Base-by-base conservation (phyloP, 1,140 invertebrate species). In the Heliconius congener region DNA sequence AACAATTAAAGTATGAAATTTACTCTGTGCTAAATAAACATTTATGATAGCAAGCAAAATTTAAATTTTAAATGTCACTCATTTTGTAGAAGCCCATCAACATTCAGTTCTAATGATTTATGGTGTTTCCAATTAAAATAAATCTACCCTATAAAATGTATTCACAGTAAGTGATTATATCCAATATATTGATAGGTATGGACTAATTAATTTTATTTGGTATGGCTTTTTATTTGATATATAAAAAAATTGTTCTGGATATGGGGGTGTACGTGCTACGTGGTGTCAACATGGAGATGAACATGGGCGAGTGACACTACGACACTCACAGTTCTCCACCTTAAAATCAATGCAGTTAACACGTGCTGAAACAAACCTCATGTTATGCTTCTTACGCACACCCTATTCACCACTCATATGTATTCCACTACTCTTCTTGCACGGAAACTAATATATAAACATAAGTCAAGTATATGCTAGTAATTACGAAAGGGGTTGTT, bases 271-370 rank as follows among this genome's bases (percentile, higher is more conserved):
- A 88, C 86, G 91, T 91, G 90, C 90, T 52, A 52, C 50, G 50
- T 52, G 83, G 83, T 88, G 85, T 90, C 87, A 90, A 90, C 88
- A 93, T 92, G 88, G 86, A 90, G 86, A 93, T 93, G 91, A 90
- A 87, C 83, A 86, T 87, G 84, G 86, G 85, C 87, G 90, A 91
- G 92, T 92, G 92, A 90, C 91, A 84, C 91, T 92, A 92, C 90
- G 89, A 93, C 94, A 95, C 94, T 95, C 94, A 95, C 94, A 95
- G 94, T 95, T 95, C 90, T 95, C 94, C 93, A 95, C 94, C 93
- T 95, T 95, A 94, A 95, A 95, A 95, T 95, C 94, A 95, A 95
- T 93, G 94, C 93, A 95, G 94, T 95, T 95, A 89, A 95, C 93
- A 94, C 94, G 94, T 88, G 94, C 94, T 95, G 94, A 95, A 95